A percentile compares a stretch with the other conserved stretches of the same genome.
These are phyloP conservation scores for Elysia chlorotica DNA, from an alignment of 1,140 invertebrate species.

Conservation along the genomic window DNA sequence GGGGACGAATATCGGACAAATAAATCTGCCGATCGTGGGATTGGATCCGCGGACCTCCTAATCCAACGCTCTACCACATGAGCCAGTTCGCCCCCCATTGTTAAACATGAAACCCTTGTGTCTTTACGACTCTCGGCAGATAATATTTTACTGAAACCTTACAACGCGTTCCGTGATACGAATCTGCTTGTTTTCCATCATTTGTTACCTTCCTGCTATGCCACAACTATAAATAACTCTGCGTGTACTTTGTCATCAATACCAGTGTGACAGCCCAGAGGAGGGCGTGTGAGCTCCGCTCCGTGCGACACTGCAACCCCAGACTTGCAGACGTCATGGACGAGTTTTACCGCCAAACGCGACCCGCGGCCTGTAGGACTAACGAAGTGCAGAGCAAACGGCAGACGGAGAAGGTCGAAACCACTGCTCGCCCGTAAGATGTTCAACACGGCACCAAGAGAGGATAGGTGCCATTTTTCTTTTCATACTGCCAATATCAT, in stretches of 20 bases:
- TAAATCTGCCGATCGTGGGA: too few relatives aligned
- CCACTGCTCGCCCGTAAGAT: neutral
- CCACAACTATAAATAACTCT: neutral
- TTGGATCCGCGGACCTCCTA: too few relatives aligned
- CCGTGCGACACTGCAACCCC: neutral
- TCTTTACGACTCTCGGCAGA: neutral
- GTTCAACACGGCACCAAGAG: neutral
- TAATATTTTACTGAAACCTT: neutral
- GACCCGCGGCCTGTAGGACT: neutral
- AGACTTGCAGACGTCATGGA: slow-evolving; percentile 11
- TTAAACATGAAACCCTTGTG: neutral
- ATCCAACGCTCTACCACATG: too few relatives aligned
- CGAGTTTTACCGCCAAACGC: slow-evolving; percentile 16
- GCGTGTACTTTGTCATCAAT: neutral
- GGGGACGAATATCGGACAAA: too few relatives aligned
- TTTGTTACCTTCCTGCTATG: neutral
- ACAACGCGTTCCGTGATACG: neutral
- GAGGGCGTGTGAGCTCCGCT: slow-evolving; percentile 8
- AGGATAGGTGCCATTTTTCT: neutral
- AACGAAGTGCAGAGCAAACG: neutral
- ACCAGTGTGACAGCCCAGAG: slow-evolving; percentile 9
- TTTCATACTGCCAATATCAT: neutral
- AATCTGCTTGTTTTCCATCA: neutral
- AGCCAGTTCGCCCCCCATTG: too few relatives aligned
- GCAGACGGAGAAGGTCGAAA: neutral